Conservation (phyloP, 2,113 vertebrate genomes). For the Eulacestoma nigropectus region DNA sequence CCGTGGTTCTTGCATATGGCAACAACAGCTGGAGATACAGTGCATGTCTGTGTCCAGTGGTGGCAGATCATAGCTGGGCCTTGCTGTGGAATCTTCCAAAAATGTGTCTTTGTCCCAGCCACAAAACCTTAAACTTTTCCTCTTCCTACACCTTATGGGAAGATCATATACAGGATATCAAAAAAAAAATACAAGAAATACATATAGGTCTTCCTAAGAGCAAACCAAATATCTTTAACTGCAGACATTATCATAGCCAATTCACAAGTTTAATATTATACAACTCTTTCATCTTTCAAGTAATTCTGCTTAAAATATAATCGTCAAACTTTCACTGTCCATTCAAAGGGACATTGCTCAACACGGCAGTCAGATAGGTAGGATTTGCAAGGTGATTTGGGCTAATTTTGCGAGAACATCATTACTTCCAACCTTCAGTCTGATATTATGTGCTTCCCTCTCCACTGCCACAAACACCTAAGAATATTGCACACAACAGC, state of each 20-base stretch:
- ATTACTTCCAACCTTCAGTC: background rate
- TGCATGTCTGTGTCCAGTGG: background rate
- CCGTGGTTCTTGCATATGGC: background rate
- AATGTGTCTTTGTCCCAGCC: background rate
- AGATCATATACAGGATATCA: background rate
- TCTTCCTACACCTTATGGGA: background rate
- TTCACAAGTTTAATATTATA: background rate
- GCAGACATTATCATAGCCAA: background rate
- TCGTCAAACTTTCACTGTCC: background rate
- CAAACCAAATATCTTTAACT: background rate
- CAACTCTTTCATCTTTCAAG: background rate
- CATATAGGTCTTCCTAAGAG: background rate
- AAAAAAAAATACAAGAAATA: background rate
- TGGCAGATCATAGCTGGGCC: background rate
- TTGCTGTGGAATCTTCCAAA: background rate
- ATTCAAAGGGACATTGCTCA: background rate
- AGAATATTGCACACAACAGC: background rate
- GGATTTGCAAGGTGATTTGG: background rate
- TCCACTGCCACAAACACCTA: background rate
- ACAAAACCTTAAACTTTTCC: background rate
- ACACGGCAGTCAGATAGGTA: background rate
- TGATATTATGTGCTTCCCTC: background rate
- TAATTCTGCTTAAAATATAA: background rate
- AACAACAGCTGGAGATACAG: background rate
- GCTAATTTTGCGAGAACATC: background rate